Evolutionary conservation across 2,888 invertebrate genomes (phyloP).

Genomic region (Hemicrepidius hirtus): DNA sequence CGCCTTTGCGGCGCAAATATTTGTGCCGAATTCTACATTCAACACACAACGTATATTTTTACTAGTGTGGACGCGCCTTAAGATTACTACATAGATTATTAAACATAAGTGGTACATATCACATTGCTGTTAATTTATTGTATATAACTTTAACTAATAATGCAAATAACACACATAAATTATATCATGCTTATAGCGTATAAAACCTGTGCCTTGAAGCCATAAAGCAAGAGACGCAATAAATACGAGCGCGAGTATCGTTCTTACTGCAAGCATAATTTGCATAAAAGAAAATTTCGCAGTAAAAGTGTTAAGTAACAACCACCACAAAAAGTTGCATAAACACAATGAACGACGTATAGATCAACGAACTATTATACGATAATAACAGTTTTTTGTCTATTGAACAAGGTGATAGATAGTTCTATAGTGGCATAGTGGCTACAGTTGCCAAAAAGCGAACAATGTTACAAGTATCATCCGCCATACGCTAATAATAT

Average conservation of each 20-base stretch:
- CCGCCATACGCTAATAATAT: constrained; percentile 53
- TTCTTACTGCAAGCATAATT: constrained; percentile 6
- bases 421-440: constrained; percentile 10
- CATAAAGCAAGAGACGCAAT: background rate
- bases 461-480: constrained; percentile 56
- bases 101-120: no score
- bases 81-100: no score
- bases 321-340: constrained; percentile 25
- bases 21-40: no score
- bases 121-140: no score
- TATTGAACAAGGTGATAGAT: constrained; percentile 21
- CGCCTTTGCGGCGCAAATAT: no score
- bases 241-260: background rate
- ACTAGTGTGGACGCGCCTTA: no score
- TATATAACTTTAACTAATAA: no score
- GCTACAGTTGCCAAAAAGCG: constrained; percentile 31
- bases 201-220: background rate
- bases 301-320: constrained; percentile 26
- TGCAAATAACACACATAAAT: no score
- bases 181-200: no score
- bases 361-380: constrained; percentile 25
- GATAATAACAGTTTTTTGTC: constrained; percentile 29
- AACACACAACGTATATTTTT: no score
- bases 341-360: constrained; percentile 18
- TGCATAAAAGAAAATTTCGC: constrained; percentile 30